Evolutionary conservation across 2,113 vertebrate species (phyloP).

Genomic region (Suncus etruscus): DNA sequence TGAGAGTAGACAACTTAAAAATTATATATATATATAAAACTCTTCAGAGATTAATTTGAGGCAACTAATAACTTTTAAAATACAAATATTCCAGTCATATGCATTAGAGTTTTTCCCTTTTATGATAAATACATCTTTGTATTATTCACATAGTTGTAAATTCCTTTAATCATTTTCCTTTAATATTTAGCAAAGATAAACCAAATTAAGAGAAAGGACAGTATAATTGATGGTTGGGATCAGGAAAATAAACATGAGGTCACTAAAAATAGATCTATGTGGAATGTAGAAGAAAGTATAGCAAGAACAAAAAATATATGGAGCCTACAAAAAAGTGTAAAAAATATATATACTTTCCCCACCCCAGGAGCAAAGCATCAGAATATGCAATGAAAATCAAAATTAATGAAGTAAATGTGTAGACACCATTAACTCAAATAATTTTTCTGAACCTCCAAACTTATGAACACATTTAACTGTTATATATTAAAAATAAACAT

Average conservation of each 20-base stretch:
- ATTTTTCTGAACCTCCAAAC: background rate
- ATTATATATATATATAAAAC: background rate
- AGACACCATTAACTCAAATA: background rate
- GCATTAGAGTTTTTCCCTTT: background rate
- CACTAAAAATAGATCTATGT: background rate
- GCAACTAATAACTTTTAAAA: conserved; percentile 15
- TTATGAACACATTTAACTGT: conserved; percentile 18
- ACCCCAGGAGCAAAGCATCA: background rate
- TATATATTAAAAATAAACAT: background rate
- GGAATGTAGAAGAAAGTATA: background rate
- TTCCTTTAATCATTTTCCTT: conserved; percentile 29
- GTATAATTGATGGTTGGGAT: background rate
- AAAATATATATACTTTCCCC: background rate
- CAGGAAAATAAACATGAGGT: background rate
- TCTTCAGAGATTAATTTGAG: background rate
- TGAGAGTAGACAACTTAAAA: background rate
- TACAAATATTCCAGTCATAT: conserved; percentile 22
- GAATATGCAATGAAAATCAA: conserved; percentile 14
- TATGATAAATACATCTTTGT: background rate
- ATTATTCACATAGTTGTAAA: conserved; percentile 4
- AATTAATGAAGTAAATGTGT: background rate
- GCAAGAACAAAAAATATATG: background rate
- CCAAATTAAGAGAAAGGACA: background rate
- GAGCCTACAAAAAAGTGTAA: background rate
- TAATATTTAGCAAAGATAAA: background rate